Evolutionary conservation across 2,113 vertebrate species (phyloP).

Genomic region (Osmerus mordax): DNA sequence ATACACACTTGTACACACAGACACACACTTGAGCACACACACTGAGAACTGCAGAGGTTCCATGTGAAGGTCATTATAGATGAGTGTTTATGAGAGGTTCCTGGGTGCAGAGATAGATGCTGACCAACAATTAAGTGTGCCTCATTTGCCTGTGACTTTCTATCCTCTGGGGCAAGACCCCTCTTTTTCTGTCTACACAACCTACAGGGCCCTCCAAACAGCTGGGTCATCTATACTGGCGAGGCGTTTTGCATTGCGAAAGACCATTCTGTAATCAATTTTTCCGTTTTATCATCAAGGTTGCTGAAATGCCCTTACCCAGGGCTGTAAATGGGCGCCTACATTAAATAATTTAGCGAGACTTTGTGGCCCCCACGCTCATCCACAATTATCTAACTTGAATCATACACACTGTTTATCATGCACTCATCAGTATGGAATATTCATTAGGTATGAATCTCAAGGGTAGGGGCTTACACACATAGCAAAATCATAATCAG

Average conservation of each 20-base stretch:
- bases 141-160: slow-evolving; percentile 7
- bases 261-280: background rate
- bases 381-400: no score
- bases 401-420: no score
- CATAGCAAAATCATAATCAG: no score
- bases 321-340: background rate
- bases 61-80: background rate
- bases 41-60: background rate
- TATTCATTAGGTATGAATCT: no score
- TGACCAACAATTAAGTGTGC: background rate
- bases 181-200: background rate
- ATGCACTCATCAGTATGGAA: no score
- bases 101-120: background rate
- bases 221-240: background rate
- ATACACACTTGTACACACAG: background rate
- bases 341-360: background rate
- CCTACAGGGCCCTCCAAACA: background rate
- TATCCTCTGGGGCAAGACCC: background rate
- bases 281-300: slow-evolving; percentile 1
- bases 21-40: background rate
- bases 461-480: no score
- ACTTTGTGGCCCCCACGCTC: background rate
- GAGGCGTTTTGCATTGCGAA: background rate
- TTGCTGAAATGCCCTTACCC: background rate
- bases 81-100: background rate